These are phyloP conservation scores for Actenoides lindsayi DNA, from an alignment of 2,113 vertebrate species.

Conservation along the genomic window DNA sequence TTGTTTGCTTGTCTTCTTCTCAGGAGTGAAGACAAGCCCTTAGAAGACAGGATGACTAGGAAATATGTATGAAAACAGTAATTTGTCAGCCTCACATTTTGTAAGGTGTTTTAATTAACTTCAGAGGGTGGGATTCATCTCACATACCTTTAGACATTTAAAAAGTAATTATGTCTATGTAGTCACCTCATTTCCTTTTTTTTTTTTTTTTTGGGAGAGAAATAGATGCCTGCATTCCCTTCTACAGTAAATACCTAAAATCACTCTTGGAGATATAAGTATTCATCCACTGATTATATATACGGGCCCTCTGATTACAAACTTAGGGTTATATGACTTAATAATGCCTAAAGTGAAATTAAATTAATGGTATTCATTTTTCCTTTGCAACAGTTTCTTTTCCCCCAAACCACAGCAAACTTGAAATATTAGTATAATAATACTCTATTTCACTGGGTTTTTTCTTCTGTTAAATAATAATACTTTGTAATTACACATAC, in stretches of 20 bases:
- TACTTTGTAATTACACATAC: background rate
- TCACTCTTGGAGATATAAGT: background rate
- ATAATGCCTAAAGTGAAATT: background rate
- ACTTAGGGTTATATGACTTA: background rate
- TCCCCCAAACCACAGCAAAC: background rate
- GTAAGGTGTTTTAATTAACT: constrained; percentile 40
- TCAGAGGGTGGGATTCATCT: background rate
- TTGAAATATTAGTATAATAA: background rate
- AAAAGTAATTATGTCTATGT: background rate
- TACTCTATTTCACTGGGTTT: background rate
- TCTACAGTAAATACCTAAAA: background rate
- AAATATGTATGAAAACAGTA: background rate
- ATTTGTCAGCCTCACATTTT: background rate
- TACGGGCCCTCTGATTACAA: background rate
- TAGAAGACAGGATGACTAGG: background rate
- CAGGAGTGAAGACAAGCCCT: background rate
- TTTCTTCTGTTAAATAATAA: background rate
- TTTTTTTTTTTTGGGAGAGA: background rate
- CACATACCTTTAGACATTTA: background rate
- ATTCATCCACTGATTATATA: background rate
- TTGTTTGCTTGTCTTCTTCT: background rate
- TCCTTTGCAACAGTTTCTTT: background rate
- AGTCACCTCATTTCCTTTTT: background rate
- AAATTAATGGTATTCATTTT: background rate
- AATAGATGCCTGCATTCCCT: background rate